phyloP scores from a whole-genome alignment of 2,113 vertebrate genomes.

The Arizona elegans region DNA sequence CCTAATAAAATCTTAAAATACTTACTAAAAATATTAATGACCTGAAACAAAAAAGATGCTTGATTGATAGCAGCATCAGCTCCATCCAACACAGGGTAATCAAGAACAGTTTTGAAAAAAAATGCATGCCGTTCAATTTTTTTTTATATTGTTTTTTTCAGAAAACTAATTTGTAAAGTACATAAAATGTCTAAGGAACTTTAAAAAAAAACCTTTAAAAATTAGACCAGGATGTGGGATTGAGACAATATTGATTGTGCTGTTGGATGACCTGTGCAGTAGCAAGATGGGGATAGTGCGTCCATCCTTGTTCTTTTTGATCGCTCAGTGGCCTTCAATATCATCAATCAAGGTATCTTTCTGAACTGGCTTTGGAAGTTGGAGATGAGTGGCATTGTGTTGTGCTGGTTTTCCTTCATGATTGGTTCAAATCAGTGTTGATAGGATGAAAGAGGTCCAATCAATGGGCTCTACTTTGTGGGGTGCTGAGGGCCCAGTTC shows the following conservation, averaged over 20 bases:
- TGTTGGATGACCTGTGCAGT: neutral
- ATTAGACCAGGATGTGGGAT: neutral
- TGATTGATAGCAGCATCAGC: constrained; percentile 7
- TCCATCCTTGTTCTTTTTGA: neutral
- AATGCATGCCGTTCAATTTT: neutral
- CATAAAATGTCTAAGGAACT: neutral
- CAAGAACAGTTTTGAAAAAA: neutral
- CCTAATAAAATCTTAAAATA: constrained; percentile 5
- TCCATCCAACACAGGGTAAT: neutral
- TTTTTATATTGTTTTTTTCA: neutral
- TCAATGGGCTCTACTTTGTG: neutral
- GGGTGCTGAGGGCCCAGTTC: neutral
- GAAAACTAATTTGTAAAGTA: constrained; percentile 17
- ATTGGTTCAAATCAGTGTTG: neutral
- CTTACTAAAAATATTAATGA: constrained; percentile 17
- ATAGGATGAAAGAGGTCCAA: neutral
- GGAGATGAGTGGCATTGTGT: neutral
- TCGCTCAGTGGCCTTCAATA: too few species aligned
- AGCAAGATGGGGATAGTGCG: neutral
- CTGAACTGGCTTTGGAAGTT: neutral
- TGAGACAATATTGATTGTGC: neutral
- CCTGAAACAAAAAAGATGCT: neutral
- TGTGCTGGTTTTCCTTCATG: neutral
- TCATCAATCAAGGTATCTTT: neutral
- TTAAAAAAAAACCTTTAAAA: neutral